Base-by-base conservation (phyloP, 2,113 vertebrate species). In the Rhinopomastus cyanomelas region DNA sequence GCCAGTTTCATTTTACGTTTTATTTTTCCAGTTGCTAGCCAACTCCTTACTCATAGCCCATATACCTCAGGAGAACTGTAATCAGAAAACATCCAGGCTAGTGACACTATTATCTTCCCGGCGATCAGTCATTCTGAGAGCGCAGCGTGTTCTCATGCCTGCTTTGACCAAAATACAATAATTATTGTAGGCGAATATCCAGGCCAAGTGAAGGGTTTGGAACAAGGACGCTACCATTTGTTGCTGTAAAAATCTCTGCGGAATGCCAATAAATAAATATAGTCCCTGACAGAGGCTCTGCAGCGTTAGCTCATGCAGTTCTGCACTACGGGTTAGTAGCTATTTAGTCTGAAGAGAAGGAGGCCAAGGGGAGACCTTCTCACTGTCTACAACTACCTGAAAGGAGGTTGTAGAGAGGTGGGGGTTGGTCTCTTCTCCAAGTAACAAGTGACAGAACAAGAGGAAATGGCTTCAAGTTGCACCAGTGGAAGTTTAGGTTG, bases 181-280 rank as follows among this genome's bases (percentile, higher is more conserved):
- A 89, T 94, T 96, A 55, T 95, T 96, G 93, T 94, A 94, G 96
- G 94, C 95, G 71, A 65, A 69, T 66, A 56, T 86, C 94, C 92
- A 96, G 71, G 69, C 65, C 77, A 91, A 95, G 89, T 79, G 91
- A 96, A 71, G 82, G 65, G 82, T 82, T 96, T 96, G 80, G 85
- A 95, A 82, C 71, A 65, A 79, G 72, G 66, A 68, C 39, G 52
- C 87, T 89, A 59, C 74, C 74, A 88, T 87, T 89, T 85, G 57
- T 87, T 92, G 79, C 85, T 78, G 57, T 86, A 68, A 95, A 94
- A 92, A 91, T 93, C 88, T 92, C 65, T 86, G 77, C 77, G 64
- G 55, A 88, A 66, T 68, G 82, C 66, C 69, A 64, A 61, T 85
- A 83, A 93, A 87, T 90, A 55, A 93, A 87, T 90, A 55, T 17